phyloP scores from a whole-genome alignment of 2,113 vertebrate genomes.

The Elachura formosa region DNA sequence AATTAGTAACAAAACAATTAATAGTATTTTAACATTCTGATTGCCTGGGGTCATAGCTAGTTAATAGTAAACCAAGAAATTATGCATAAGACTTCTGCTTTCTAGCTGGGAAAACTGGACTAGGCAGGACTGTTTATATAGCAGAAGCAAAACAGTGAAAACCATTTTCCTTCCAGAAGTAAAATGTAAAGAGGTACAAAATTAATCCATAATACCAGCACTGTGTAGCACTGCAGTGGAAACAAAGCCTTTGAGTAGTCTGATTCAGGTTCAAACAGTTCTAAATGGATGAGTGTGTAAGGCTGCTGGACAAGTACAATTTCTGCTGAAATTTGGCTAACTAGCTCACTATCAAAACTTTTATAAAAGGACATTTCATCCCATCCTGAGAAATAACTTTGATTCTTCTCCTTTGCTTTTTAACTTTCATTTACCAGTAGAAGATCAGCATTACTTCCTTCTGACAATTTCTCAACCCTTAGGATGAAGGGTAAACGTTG shows the following conservation, averaged over 20 bases:
- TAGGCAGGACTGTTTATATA: neutral
- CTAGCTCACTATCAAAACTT: neutral
- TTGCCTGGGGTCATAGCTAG: neutral
- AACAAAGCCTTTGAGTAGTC: neutral
- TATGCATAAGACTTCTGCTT: neutral
- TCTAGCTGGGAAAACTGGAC: neutral
- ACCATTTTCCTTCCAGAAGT: neutral
- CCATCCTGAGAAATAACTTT: neutral
- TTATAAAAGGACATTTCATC: neutral
- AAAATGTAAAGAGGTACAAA: neutral
- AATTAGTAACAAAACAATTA: neutral
- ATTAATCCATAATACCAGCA: neutral
- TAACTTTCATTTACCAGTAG: neutral
- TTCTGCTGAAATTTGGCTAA: neutral
- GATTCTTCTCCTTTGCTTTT: neutral
- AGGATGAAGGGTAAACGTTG: neutral
- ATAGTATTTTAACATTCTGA: neutral
- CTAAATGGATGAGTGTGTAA: neutral
- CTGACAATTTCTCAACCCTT: neutral
- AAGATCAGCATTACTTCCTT: neutral
- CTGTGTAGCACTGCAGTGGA: neutral
- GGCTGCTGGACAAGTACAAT: neutral
- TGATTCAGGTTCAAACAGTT: neutral
- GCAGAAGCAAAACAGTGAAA: neutral
- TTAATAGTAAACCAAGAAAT: slow-evolving; percentile 20